These are phyloP conservation scores for Drosophila kambysellisi DNA, from an alignment of 2,888 invertebrate genomes.

Conservation along the genomic window DNA sequence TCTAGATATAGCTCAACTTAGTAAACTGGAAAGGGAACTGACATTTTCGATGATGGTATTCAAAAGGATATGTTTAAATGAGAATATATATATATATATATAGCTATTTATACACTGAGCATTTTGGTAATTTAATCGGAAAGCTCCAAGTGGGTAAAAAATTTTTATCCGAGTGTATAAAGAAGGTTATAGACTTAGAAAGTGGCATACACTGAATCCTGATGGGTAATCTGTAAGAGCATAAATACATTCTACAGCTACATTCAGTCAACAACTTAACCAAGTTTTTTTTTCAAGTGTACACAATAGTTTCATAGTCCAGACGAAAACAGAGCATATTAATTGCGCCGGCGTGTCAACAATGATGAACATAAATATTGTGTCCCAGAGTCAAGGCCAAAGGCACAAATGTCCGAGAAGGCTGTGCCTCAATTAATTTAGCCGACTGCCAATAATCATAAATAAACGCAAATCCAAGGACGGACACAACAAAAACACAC, in stretches of 20 bases:
- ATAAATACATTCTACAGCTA: background rate
- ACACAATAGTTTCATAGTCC: conserved; percentile 18
- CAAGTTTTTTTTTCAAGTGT: background rate
- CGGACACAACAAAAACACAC: conserved; percentile 1
- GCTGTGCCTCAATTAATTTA: conserved; percentile 69
- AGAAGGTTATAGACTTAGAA: background rate
- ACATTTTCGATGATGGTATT: background rate
- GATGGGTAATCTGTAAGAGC: background rate
- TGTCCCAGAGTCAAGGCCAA: conserved; percentile 42
- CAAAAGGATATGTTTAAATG: background rate
- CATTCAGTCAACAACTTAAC: background rate
- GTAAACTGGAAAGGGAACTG: background rate
- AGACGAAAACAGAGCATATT: conserved; percentile 4
- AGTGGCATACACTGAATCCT: rapidly evolving
- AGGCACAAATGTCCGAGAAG: conserved; percentile 31
- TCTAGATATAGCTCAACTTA: background rate
- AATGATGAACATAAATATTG: conserved; percentile 58
- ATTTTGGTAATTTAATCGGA: background rate
- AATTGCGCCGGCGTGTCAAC: conserved; percentile 49
- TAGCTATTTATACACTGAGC: background rate
- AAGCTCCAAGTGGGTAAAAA: too few species aligned
- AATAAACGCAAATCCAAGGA: conserved; percentile 61
- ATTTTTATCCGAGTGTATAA: too few species aligned
- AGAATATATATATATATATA: background rate
- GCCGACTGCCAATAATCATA: conserved; percentile 73